Base-by-base conservation (phyloP, 1,140 invertebrate species). In the Drusus annulatus region DNA sequence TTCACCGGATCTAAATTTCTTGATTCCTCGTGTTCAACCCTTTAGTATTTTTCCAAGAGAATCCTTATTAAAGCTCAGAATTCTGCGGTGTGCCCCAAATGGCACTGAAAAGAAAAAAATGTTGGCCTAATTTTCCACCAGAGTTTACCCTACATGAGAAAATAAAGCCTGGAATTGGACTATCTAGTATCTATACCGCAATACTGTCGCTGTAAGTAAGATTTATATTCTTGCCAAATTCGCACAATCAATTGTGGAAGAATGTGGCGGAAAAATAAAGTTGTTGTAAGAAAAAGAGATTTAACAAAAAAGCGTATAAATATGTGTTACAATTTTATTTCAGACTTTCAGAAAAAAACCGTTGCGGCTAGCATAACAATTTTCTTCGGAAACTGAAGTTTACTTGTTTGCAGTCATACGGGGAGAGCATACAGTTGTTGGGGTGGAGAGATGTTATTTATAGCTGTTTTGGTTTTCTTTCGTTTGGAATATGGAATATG, bases 211-310 rank as follows among this genome's bases (percentile, higher is more conserved):
- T 50, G 65, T 69, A 51, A 69, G 51, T 69, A 69, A n/a, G 65
- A 69, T 69, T 69, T 69, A 69, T 69, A 50, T 69, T 69, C 65
- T 19, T 69, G 65, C 65, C 36, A 69, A 69, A 69, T 69, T 69
- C 65, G 65, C 65, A 69, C 65, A 69, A 69, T 69, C 65, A 69
- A 45, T 69, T 69, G 65, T 50, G 65, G 45, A 69, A 69, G 65
- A 69, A 69, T 69, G 2, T 50, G 36, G 31, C 15, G 19, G 36
- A 31, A 45, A 69, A 69, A 23, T 17, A 69, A 69, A 45, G 31
- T 69, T 50, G 65, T 19, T 25, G 60, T 63, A 63, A 63, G 60
- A 63, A 63, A 63, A 63, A 45, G 23, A 63, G 60, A 63, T 63
- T 63, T 63, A 23, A 23, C 4, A 28, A 63, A 63, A 63, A 28